Evolutionary conservation across 1,140 invertebrate species (phyloP).

Genomic region (Anastatus disparis): DNA sequence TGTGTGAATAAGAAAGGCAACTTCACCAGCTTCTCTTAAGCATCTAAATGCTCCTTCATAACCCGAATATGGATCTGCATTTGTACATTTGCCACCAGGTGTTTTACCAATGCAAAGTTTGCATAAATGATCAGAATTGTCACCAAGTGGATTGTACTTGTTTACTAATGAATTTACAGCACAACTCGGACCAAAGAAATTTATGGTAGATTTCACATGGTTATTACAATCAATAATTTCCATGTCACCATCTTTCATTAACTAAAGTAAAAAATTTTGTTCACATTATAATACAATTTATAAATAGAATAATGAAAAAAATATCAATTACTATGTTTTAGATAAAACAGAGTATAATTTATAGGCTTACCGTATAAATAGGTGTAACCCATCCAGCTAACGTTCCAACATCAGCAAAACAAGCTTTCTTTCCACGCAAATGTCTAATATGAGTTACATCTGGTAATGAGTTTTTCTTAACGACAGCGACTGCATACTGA

Average conservation of each 20-base stretch:
- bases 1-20: constrained; percentile 92
- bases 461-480: constrained; percentile 75
- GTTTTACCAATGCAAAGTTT: constrained; percentile 84
- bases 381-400: constrained; percentile 94
- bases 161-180: constrained; percentile 91
- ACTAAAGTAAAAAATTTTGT: constrained; percentile 62
- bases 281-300: too few relatives aligned
- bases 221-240: constrained; percentile 94
- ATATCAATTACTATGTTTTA: too few relatives aligned
- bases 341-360: too few relatives aligned
- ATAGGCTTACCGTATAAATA: constrained; percentile 69
- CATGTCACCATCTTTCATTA: constrained; percentile 84
- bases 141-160: constrained; percentile 93
- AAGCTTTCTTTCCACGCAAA: constrained; percentile 82
- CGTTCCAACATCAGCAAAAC: constrained; percentile 90
- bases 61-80: constrained; percentile 88
- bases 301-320: constrained; percentile 14
- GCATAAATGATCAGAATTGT: constrained; percentile 85
- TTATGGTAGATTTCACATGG: constrained; percentile 91
- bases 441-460: constrained; percentile 75
- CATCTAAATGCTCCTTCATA: constrained; percentile 92
- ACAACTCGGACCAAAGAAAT: constrained; percentile 91
- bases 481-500: constrained; percentile 87
- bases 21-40: constrained; percentile 85
- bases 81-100: constrained; percentile 82